phyloP scores from a whole-genome alignment of 1,140 invertebrate genomes.

The Aphaenogaster ashmeadi region DNA sequence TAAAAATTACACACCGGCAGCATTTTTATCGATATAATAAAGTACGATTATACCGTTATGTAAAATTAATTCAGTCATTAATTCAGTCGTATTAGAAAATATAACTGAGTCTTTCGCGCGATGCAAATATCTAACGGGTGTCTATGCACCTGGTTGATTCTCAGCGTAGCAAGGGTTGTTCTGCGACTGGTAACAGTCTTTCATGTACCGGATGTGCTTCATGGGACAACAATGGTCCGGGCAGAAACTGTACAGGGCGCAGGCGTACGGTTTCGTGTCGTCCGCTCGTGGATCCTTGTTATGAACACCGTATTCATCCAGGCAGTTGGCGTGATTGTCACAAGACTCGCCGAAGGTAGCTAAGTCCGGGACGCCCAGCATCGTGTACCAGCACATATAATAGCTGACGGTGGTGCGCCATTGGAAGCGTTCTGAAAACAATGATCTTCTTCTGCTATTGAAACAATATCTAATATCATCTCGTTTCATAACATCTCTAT shows the following conservation, averaged over 20 bases:
- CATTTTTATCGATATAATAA: not conserved
- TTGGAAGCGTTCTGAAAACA: constrained; percentile 87
- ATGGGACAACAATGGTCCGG: constrained; percentile 89
- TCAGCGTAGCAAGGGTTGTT: constrained; percentile 86
- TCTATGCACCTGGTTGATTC: constrained; percentile 76
- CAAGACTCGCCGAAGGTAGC: constrained; percentile 87
- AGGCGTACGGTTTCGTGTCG: constrained; percentile 88
- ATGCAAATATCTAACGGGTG: not conserved
- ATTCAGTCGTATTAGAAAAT: not conserved
- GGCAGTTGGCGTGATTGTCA: constrained; percentile 89
- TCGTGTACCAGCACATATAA: constrained; percentile 90
- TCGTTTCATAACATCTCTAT: not conserved
- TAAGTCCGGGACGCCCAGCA: constrained; percentile 87
- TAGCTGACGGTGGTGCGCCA: constrained; percentile 89
- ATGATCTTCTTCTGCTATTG: not conserved
- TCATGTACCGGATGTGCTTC: constrained; percentile 84
- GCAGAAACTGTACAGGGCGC: constrained; percentile 90
- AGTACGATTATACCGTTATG: not conserved
- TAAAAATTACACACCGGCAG: not conserved
- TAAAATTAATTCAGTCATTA: constrained; percentile 10
- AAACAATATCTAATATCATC: not conserved
- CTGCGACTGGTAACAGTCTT: constrained; percentile 82
- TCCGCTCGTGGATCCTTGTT: constrained; percentile 88
- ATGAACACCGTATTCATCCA: constrained; percentile 81
- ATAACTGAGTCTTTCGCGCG: constrained; percentile 41